Evolutionary conservation across 2,113 vertebrate genomes (phyloP), one percentile per base, ranked within the genome.

Genomic region (Alces alces): DNA sequence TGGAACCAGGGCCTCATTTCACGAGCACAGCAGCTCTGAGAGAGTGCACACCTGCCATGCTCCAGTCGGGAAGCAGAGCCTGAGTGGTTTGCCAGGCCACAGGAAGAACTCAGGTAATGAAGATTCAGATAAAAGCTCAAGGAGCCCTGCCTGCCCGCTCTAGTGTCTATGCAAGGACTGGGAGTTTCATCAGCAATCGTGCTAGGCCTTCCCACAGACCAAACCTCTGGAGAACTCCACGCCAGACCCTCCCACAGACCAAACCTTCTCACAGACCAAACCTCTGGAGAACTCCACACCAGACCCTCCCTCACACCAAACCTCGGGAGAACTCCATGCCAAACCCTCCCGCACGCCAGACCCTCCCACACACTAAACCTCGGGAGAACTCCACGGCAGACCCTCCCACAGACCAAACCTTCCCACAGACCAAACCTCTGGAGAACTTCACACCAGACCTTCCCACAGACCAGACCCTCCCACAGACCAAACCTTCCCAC

Each of bases 91-190:
- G 19, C 64, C 30, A 27, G 58, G 43, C 47, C 93, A 43, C 14
- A 33, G 5, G 4, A 36, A 86, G 17, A 78, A 14, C 47, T 64
- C 8, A 9, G 21, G 50, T 39, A 8, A 10, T 4, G 15, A 70
- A 2, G 2, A 7, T 8, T 23, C 12, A 52, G 8, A 39, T 2
- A 8, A 60, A 30, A 45, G n/a, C 1, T 2, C 19, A 2, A 33
- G 73, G 3, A 54, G 9, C 17, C 39, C 52, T 11, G 6, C 54
- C 25, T 1, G 1, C 28, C 17, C 16, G 3, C 66, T 23, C 66
- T 39, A 1, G 5, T 25, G 52, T 4, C 25, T 45, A 11, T 16
- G 45, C 58, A 2, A 64, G 61, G 54, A 47, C 14, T 13, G 28
- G 7, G 12, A 28, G n/a, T 6, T 15, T 61, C 61, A 7, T 61